These are phyloP conservation scores for Hoplias malabaricus DNA, from an alignment of 2,113 vertebrate genomes.

Conservation along the genomic window DNA sequence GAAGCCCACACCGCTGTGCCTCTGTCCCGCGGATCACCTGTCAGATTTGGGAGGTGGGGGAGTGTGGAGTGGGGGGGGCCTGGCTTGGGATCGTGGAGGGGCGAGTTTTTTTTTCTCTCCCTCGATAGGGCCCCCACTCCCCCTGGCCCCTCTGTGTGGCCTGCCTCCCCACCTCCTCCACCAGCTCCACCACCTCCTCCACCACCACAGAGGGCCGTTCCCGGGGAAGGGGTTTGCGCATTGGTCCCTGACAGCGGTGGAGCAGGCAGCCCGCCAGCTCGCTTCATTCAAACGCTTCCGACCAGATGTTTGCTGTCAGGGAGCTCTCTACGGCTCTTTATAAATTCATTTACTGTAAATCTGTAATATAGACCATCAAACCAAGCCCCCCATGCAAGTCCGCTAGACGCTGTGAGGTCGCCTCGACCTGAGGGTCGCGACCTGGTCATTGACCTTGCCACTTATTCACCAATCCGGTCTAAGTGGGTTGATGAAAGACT, in stretches of 20 bases:
- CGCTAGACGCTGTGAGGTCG: constrained; percentile 49
- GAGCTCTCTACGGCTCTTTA: constrained; percentile 64
- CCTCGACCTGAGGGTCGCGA: constrained; percentile 58
- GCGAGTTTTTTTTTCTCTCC: constrained; percentile 37
- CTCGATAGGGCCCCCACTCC: constrained; percentile 66
- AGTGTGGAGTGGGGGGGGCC: constrained; percentile 58
- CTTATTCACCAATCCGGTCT: constrained; percentile 58
- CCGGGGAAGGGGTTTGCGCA: constrained; percentile 58
- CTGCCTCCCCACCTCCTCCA: constrained; percentile 54
- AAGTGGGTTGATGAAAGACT: constrained; percentile 23
- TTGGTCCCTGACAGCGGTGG: constrained; percentile 58
- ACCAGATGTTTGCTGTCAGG: constrained; percentile 76
- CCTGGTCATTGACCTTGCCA: constrained; percentile 63
- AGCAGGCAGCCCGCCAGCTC: constrained; percentile 64
- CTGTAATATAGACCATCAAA: constrained; percentile 69
- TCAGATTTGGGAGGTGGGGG: constrained; percentile 67
- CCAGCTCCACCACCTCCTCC: constrained; percentile 52
- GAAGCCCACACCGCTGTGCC: constrained; percentile 59
- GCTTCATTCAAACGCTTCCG: constrained; percentile 59
- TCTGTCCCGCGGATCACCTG: constrained; percentile 66
- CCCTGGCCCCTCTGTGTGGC: constrained; percentile 72
- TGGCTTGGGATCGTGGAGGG: constrained; percentile 45
- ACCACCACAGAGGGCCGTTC: constrained; percentile 10
- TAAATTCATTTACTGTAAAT: constrained; percentile 76
- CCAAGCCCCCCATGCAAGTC: constrained; percentile 61